phyloP scores from a whole-genome alignment of 2,888 invertebrate species.

The Schrankia costaestrigalis region DNA sequence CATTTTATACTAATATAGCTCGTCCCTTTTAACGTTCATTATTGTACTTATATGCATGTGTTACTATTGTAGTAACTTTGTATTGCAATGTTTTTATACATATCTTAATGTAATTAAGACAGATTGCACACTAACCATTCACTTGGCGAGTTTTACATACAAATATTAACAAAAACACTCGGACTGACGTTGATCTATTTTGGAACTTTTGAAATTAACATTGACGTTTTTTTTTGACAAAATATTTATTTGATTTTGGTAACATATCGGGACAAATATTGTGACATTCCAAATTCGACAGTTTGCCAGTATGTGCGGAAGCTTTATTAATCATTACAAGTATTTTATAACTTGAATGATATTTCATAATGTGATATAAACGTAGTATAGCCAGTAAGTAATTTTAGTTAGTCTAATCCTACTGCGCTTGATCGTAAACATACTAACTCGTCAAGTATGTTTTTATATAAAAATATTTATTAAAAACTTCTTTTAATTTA shows the following conservation, averaged over 20 bases:
- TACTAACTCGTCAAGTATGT: conserved; percentile 50
- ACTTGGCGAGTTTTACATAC: conserved; percentile 33
- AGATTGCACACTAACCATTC: conserved; percentile 50
- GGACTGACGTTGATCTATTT: conserved; percentile 12
- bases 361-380: conserved; percentile 78
- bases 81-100: conserved; percentile 19
- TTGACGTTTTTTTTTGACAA: conserved; percentile 27
- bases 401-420: conserved; percentile 42
- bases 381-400: conserved; percentile 60
- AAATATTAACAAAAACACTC: conserved; percentile 5
- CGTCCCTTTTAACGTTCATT: conserved; percentile 40
- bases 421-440: conserved; percentile 43
- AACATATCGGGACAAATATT: conserved; percentile 16
- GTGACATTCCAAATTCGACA: conserved; percentile 55
- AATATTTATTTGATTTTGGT: conserved; percentile 12
- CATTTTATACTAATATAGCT: conserved; percentile 42
- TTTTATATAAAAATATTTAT: conserved; percentile 57
- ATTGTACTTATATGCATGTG: conserved; percentile 51
- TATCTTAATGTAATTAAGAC: conserved; percentile 29
- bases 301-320: conserved; percentile 53
- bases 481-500: conserved; percentile 53
- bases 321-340: conserved; percentile 60
- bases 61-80: conserved; percentile 34
- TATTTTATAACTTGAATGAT: conserved; percentile 65
- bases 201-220: conserved; percentile 15